Percentiles rank a stretch among this genome's conserved stretches.
These are phyloP conservation scores for Columba guinea DNA, from an alignment of 2,797 vertebrate species.

Conservation along the genomic window DNA sequence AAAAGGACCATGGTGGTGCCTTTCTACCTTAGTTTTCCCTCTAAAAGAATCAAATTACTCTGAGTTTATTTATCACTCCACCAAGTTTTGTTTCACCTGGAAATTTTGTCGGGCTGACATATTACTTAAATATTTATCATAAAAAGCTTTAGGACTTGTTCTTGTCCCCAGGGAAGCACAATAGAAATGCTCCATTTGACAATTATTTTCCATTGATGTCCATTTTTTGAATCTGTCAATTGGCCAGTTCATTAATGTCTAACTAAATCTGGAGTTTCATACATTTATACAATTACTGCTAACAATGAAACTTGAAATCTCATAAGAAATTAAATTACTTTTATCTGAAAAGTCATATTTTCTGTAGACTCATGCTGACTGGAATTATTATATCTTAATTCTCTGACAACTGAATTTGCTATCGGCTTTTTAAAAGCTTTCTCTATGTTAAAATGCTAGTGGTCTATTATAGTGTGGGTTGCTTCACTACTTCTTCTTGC, in stretches of 20 bases:
- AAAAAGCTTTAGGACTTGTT: neutral
- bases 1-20: neutral
- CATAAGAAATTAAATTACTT: constrained; percentile 27
- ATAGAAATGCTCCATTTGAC: neutral
- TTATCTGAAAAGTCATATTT: constrained; percentile 5
- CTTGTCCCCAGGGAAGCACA: neutral
- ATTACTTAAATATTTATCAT: neutral
- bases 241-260: neutral
- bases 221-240: neutral
- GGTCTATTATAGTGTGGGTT: neutral
- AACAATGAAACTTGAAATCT: constrained; percentile 18
- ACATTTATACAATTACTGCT: neutral
- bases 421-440: neutral
- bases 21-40: neutral
- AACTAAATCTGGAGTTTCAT: neutral
- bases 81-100: neutral
- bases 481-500: neutral
- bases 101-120: neutral
- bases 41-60: neutral
- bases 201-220: neutral
- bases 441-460: neutral
- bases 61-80: neutral
- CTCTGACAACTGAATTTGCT: constrained; percentile 26
- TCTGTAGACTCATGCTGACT: neutral
- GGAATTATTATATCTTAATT: constrained; percentile 20